phyloP scores from a whole-genome alignment of 1,140 invertebrate species.

The Mactra quadrangularis region DNA sequence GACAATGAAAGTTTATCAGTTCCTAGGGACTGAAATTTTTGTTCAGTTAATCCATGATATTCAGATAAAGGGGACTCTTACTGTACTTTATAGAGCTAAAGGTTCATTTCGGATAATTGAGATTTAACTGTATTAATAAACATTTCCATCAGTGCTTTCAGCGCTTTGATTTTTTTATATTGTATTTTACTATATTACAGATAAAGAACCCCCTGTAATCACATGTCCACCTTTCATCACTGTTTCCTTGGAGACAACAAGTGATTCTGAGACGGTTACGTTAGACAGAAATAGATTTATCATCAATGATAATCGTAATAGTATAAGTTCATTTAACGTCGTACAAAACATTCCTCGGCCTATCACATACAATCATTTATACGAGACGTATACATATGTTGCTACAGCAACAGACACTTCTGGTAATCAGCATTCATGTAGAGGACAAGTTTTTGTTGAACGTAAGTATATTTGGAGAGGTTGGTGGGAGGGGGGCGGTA shows the following conservation, averaged over 20 bases:
- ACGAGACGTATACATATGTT: slow-evolving; percentile 46
- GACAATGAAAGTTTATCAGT: too few species aligned
- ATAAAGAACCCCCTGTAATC: slow-evolving; percentile 61
- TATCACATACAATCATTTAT: slow-evolving; percentile 4
- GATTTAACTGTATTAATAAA: background rate
- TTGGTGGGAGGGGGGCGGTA: too few species aligned
- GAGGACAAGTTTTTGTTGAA: slow-evolving; percentile 35
- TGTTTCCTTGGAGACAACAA: background rate
- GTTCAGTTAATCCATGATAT: too few species aligned
- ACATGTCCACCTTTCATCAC: slow-evolving; percentile 32
- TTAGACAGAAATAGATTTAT: background rate
- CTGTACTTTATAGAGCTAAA: too few species aligned
- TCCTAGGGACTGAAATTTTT: too few species aligned
- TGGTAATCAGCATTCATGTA: slow-evolving; percentile 11
- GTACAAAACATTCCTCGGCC: background rate
- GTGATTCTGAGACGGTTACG: background rate
- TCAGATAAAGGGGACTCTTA: too few species aligned
- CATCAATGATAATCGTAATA: background rate
- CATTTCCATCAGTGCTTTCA: too few species aligned
- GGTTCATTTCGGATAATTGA: too few species aligned
- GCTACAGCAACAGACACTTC: background rate
- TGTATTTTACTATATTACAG: slow-evolving; percentile 59
- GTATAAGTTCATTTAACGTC: background rate
- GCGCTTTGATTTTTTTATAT: too few species aligned
- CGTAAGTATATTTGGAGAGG: slow-evolving; percentile 50